Percentiles rank a stretch among this genome's conserved stretches.
These are phyloP conservation scores for Quadroppia sp. DNA, from an alignment of 2,888 invertebrate genomes.

Conservation along the genomic window DNA sequence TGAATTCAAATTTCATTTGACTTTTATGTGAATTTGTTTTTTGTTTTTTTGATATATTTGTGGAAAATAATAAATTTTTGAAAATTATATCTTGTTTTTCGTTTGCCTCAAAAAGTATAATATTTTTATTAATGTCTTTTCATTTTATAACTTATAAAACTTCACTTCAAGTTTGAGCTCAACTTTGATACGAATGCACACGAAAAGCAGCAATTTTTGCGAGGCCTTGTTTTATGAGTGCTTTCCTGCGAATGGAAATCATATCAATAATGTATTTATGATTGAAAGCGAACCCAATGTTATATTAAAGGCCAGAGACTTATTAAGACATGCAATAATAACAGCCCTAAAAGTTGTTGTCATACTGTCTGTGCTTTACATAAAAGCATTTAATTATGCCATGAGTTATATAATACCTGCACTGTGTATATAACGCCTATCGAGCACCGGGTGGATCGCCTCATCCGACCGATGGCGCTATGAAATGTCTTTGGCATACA, in stretches of 20 bases:
- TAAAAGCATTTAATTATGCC: no score
- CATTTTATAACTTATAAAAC: no score
- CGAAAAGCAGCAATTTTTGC: not conserved
- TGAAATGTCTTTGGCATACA: not conserved
- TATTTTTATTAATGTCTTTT: no score
- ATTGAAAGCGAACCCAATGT: not conserved
- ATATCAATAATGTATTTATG: constrained; percentile 23
- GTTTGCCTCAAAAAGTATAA: no score
- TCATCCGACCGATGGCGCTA: constrained; percentile 8
- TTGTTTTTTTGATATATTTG: no score
- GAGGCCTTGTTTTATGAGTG: not conserved
- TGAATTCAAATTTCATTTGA: no score
- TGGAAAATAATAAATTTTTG: no score
- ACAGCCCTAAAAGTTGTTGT: no score
- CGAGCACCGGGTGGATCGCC: not conserved
- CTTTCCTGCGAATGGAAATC: not conserved
- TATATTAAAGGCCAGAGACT: not conserved
- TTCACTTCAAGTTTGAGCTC: no score
- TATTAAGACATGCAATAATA: not conserved
- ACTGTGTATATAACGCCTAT: not conserved
- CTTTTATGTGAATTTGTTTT: no score
- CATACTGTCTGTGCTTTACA: no score
- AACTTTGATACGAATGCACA: not conserved
- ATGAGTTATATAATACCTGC: not conserved
- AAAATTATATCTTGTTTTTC: no score